Conservation (phyloP, 2,113 vertebrate species). For the Ginglymostoma cirratum region DNA sequence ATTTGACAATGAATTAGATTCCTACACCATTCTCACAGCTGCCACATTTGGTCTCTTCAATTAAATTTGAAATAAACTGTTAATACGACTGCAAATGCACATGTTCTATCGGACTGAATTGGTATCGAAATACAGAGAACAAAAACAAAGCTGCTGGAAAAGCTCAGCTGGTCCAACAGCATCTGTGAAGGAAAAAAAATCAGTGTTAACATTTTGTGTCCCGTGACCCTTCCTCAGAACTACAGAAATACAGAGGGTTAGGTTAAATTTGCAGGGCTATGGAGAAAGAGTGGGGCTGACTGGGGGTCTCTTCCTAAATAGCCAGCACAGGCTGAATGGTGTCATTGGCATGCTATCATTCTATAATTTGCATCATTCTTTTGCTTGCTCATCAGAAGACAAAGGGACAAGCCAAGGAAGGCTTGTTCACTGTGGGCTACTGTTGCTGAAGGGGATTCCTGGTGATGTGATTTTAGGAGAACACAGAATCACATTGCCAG, state of each 20-base stretch:
- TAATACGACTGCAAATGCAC: background rate
- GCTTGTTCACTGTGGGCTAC: background rate
- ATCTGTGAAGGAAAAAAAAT: no score
- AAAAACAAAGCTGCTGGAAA: no score
- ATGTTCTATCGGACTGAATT: background rate
- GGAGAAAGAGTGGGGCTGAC: background rate
- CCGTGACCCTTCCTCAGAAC: no score
- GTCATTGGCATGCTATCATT: background rate
- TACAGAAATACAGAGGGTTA: background rate
- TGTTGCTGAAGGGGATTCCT: conserved; percentile 23
- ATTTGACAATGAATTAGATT: background rate
- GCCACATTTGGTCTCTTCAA: background rate
- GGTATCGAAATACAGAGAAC: background rate
- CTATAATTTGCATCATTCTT: background rate
- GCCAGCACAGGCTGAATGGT: background rate
- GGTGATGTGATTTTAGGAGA: conserved; percentile 27
- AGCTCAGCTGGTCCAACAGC: no score
- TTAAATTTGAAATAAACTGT: background rate
- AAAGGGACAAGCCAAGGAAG: background rate
- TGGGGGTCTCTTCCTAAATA: background rate
- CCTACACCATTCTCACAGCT: background rate
- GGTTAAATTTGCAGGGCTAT: background rate
- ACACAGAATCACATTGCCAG: conserved; percentile 22
- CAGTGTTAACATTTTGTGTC: no score
- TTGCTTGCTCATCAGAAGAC: background rate